phyloP scores from a whole-genome alignment of 2,113 vertebrate species.

The Mormyrus lacerda region DNA sequence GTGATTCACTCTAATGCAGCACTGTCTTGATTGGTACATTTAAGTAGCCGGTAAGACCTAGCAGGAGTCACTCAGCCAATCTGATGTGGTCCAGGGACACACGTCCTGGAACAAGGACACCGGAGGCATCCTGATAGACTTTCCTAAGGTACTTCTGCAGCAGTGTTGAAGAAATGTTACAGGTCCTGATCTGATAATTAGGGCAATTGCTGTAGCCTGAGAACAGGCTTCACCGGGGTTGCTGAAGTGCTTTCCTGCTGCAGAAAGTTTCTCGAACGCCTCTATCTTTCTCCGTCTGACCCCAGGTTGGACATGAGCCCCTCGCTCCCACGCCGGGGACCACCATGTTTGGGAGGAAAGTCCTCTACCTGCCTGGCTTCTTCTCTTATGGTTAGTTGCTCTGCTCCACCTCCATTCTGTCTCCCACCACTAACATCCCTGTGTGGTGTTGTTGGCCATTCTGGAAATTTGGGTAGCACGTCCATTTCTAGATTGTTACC shows the following conservation, averaged over 20 bases:
- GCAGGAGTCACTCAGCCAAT: neutral
- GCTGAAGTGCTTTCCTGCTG: neutral
- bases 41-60: neutral
- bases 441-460: neutral
- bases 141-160: neutral
- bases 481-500: neutral
- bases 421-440: neutral
- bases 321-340: slow-evolving; percentile 70
- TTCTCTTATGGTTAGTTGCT: slow-evolving; percentile 76
- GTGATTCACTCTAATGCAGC: neutral
- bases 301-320: slow-evolving; percentile 80
- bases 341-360: slow-evolving; percentile 75
- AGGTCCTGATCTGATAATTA: neutral
- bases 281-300: slow-evolving; percentile 6
- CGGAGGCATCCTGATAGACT: neutral
- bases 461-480: neutral
- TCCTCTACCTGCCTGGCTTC: slow-evolving; percentile 79
- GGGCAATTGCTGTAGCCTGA: neutral
- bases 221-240: neutral
- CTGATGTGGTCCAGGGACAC: neutral
- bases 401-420: neutral
- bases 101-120: neutral
- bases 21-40: neutral
- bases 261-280: neutral
- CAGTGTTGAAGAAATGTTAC: neutral